A percentile compares a stretch with the other conserved stretches of the same genome.
Conservation (phyloP, 2,797 vertebrate species). For the Ispidina picta region DNA sequence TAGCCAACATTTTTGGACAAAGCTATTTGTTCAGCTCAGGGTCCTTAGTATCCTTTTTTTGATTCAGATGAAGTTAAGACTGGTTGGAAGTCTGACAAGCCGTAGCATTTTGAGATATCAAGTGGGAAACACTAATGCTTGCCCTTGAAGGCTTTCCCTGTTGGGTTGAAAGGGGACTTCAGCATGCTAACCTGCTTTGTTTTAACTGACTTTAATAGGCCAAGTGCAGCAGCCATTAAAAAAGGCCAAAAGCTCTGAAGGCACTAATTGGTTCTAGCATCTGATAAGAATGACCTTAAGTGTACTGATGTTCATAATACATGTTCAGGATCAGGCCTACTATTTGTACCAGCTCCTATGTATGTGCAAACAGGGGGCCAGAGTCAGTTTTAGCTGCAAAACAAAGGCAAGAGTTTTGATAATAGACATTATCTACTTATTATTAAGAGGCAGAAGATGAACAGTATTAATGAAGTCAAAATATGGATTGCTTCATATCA, state of each 20-base stretch:
- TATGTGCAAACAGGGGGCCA: rapidly evolving
- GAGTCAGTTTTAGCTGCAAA: not conserved
- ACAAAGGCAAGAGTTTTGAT: not conserved
- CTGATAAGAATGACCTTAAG: not conserved
- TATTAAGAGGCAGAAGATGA: not conserved
- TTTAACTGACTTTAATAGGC: slow-evolving; percentile 15
- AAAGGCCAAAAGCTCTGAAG: not conserved
- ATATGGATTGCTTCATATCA: not conserved
- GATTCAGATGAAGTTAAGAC: not conserved
- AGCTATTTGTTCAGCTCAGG: not conserved
- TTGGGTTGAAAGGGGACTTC: not conserved
- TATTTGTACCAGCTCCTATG: not conserved
- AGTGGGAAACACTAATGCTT: not conserved
- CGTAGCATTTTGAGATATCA: not conserved
- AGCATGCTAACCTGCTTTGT: not conserved
- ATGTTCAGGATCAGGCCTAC: not conserved
- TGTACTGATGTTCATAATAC: not conserved
- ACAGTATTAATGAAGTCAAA: not conserved
- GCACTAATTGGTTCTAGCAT: not conserved
- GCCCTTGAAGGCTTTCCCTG: not conserved
- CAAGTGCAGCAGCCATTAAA: not conserved
- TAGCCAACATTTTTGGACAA: not conserved
- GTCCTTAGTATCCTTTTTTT: not conserved
- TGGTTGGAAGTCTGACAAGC: not conserved
- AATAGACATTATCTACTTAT: not conserved